These are phyloP conservation scores for Vireo griseus DNA, from an alignment of 2,797 vertebrate species.

Conservation along the genomic window DNA sequence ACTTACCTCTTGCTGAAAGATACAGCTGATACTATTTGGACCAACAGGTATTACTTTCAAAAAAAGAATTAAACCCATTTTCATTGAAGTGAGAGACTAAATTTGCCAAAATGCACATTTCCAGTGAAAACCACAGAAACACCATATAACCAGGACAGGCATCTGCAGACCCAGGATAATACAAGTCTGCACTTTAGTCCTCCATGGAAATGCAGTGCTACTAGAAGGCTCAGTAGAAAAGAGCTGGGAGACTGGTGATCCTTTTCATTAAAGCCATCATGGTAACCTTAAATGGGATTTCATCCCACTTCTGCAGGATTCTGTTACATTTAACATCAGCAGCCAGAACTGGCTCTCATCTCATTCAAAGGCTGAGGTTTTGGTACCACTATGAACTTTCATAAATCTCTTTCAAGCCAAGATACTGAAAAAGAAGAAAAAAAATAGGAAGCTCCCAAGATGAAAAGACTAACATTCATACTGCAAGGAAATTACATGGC, in stretches of 20 bases:
- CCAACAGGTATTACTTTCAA: neutral
- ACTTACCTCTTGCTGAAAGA: neutral
- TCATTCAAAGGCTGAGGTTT: neutral
- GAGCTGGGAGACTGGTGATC: neutral
- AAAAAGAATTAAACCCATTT: neutral
- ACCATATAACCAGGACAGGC: neutral
- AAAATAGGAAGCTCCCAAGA: neutral
- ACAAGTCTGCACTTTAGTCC: neutral
- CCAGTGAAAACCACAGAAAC: neutral
- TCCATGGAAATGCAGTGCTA: neutral
- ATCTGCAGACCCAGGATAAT: neutral
- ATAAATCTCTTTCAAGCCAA: neutral
- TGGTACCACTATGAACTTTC: neutral
- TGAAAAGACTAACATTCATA: neutral
- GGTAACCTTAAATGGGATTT: slow-evolving; percentile 9
- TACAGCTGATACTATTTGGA: neutral
- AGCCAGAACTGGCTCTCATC: neutral
- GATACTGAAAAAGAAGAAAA: neutral
- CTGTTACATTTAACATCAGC: neutral
- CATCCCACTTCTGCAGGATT: neutral
- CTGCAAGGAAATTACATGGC: neutral
- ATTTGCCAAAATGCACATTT: neutral
- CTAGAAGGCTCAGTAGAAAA: neutral
- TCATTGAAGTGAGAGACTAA: neutral
- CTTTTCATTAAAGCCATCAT: neutral